phyloP scores from a whole-genome alignment of 1,140 invertebrate genomes.

The Papilio helenus region DNA sequence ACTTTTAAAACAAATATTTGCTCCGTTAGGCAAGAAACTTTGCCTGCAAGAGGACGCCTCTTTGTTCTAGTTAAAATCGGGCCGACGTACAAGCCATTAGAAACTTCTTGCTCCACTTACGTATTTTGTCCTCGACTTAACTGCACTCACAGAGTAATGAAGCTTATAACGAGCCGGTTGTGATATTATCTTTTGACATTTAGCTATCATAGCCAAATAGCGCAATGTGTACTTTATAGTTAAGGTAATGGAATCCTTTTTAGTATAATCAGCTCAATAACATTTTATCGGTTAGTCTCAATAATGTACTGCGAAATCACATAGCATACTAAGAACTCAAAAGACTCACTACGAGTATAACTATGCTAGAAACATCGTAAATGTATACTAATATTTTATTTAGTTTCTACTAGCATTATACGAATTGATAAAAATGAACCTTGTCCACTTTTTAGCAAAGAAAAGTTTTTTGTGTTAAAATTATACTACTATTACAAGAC shows the following conservation, averaged over 20 bases:
- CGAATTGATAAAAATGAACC: too few relatives aligned
- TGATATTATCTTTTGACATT: conserved; percentile 24
- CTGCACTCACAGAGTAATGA: conserved; percentile 24
- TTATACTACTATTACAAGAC: neutral
- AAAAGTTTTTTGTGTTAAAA: neutral
- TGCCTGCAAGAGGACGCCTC: neutral
- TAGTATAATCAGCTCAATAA: neutral
- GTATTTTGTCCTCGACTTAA: conserved; percentile 24
- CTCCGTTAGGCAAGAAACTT: neutral
- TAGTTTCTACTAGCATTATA: too few relatives aligned
- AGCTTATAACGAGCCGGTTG: conserved; percentile 14
- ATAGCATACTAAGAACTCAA: neutral
- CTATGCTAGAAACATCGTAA: too few relatives aligned
- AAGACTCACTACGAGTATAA: too few relatives aligned
- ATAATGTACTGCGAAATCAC: neutral
- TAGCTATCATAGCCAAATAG: neutral
- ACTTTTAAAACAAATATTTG: neutral
- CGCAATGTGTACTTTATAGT: neutral
- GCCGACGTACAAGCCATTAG: conserved; percentile 13
- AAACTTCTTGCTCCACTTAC: conserved; percentile 19
- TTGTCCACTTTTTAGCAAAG: neutral
- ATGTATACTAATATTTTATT: too few relatives aligned
- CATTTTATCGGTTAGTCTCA: neutral
- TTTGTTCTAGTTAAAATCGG: conserved; percentile 20
- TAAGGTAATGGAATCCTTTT: neutral